A percentile compares a stretch with the other conserved stretches of the same genome.
These are phyloP conservation scores for Zaprionus tsacasi DNA, from an alignment of 1,140 invertebrate genomes.

Conservation along the genomic window DNA sequence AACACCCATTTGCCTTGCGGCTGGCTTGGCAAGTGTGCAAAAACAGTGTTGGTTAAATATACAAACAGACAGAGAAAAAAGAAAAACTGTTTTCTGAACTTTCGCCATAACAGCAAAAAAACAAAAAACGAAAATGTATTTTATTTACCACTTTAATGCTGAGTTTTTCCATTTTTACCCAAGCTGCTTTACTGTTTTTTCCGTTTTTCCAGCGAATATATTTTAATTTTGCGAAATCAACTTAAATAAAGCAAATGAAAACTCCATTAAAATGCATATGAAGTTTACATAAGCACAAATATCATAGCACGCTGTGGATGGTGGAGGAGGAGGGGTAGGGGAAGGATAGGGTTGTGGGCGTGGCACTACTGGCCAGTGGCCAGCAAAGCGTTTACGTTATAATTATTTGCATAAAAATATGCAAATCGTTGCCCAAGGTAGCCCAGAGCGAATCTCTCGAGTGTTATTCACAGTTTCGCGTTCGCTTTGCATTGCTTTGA, in stretches of 20 bases:
- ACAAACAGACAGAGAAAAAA: background rate
- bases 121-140: background rate
- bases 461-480: slow-evolving; percentile 38
- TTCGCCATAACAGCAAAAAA: background rate
- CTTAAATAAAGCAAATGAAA: slow-evolving; percentile 67
- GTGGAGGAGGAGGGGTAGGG: background rate
- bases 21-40: slow-evolving; percentile 7
- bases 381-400: slow-evolving; percentile 37
- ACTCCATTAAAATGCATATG: slow-evolving; percentile 42
- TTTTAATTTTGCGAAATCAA: slow-evolving; percentile 48
- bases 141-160: slow-evolving; percentile 12
- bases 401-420: slow-evolving; percentile 74
- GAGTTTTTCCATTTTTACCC: slow-evolving; percentile 19
- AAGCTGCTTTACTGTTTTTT: slow-evolving; percentile 42
- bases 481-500: slow-evolving; percentile 29
- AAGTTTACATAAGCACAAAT: slow-evolving; percentile 38
- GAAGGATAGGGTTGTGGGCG: background rate
- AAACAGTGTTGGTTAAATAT: slow-evolving; percentile 2
- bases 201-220: slow-evolving; percentile 22
- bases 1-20: slow-evolving; percentile 7
- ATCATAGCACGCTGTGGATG: background rate
- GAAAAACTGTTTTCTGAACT: background rate
- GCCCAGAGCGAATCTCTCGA: slow-evolving; percentile 43
- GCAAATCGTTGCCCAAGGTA: slow-evolving; percentile 53
- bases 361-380: background rate